A percentile compares a stretch with the other conserved stretches of the same genome.
These are phyloP conservation scores for Mormoops blainvillei DNA, from an alignment of 2,113 vertebrate genomes.

Conservation along the genomic window DNA sequence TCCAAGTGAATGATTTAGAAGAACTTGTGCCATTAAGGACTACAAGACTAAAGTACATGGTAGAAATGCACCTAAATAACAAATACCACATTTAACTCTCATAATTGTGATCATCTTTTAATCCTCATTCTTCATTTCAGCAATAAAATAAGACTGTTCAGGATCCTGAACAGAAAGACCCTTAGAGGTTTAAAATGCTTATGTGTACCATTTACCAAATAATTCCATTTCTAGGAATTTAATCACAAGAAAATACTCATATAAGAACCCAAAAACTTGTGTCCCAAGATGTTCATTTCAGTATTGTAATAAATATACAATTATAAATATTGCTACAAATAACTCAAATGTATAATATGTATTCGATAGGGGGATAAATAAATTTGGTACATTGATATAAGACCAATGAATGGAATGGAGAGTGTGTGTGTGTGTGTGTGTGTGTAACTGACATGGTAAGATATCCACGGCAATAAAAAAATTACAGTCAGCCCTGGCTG, in stretches of 20 bases:
- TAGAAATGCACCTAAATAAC: not conserved
- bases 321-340: not conserved
- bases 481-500: too few relatives aligned
- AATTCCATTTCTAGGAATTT: conserved; percentile 21
- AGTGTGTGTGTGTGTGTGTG: too few relatives aligned
- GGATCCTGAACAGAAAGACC: not conserved
- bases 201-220: not conserved
- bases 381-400: not conserved
- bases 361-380: not conserved
- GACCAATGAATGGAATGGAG: not conserved
- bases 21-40: not conserved
- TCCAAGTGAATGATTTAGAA: not conserved
- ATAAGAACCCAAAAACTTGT: not conserved
- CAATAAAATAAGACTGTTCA: not conserved
- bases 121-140: not conserved
- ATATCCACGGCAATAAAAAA: not conserved
- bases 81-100: not conserved
- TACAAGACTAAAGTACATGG: not conserved
- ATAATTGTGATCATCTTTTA: not conserved
- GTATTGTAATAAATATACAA: not conserved
- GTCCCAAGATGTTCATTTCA: conserved; percentile 1
- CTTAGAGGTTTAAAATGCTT: not conserved
- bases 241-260: conserved; percentile 3
- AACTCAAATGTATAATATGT: not conserved
- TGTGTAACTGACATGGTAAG: not conserved